Percentiles rank a stretch among this genome's conserved stretches.
phyloP scores from a whole-genome alignment of 2,888 invertebrate genomes.

The Cremastinae sp. region DNA sequence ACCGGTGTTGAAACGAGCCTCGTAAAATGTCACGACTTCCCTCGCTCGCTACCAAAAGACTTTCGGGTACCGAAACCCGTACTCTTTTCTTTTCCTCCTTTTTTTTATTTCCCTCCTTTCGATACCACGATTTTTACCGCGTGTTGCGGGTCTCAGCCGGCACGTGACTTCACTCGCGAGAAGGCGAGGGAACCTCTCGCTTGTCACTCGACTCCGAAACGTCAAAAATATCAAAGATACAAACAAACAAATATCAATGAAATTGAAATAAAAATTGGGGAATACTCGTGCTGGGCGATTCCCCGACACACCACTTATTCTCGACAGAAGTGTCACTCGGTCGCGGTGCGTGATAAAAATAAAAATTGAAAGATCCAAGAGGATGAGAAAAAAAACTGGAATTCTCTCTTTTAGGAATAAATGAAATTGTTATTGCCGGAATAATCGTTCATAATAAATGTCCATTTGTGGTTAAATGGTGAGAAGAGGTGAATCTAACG shows the following conservation, averaged over 20 bases:
- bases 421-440: slow-evolving; percentile 27
- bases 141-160: slow-evolving; percentile 72
- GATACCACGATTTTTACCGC: slow-evolving; percentile 55
- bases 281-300: slow-evolving; percentile 4
- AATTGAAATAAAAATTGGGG: not conserved
- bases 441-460: slow-evolving; percentile 25
- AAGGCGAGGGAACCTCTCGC: slow-evolving; percentile 47
- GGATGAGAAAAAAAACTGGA: not conserved
- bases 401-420: slow-evolving; percentile 12
- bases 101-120: not conserved
- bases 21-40: slow-evolving; percentile 41
- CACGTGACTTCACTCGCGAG: slow-evolving; percentile 74
- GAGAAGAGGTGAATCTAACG: slow-evolving; percentile 30
- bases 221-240: slow-evolving; percentile 24
- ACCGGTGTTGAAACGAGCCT: slow-evolving; percentile 75
- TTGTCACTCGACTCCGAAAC: slow-evolving; percentile 40
- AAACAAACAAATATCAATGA: slow-evolving; percentile 12
- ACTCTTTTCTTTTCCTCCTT: not conserved
- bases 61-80: slow-evolving; percentile 1
- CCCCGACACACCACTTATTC: slow-evolving; percentile 16
- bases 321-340: slow-evolving; percentile 22
- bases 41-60: slow-evolving; percentile 19
- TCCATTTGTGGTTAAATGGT: slow-evolving; percentile 20
- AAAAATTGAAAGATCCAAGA: slow-evolving; percentile 14
- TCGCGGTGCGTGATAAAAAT: slow-evolving; percentile 1